Evolutionary conservation across 2,113 vertebrate genomes (phyloP).

Genomic region (Porphyrio hochstetteri): DNA sequence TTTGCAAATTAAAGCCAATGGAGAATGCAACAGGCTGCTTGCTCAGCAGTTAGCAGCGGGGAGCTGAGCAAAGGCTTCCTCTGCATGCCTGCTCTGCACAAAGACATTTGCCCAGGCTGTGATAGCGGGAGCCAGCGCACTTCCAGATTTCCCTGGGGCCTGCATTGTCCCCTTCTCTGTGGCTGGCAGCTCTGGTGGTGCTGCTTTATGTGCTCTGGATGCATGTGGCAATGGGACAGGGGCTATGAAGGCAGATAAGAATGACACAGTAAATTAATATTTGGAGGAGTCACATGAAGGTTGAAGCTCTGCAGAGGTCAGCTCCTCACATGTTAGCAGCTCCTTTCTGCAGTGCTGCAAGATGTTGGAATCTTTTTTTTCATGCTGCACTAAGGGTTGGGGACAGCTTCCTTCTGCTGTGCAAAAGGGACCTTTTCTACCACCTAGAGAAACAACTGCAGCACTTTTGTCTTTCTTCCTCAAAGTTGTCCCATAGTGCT

Average conservation of each 20-base stretch:
- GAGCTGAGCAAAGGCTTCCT: not conserved
- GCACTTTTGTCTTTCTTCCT: not conserved
- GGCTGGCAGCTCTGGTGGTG: not conserved
- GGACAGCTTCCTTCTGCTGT: not conserved
- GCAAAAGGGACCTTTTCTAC: not conserved
- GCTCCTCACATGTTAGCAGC: not conserved
- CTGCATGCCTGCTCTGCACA: not conserved
- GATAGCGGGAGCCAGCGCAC: not conserved
- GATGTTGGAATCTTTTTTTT: not conserved
- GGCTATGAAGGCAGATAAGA: not conserved
- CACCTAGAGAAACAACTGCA: not conserved
- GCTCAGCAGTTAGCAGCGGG: not conserved
- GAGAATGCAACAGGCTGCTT: slow-evolving; percentile 22
- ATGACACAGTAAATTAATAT: not conserved
- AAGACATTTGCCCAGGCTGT: not conserved
- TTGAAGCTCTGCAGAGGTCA: not conserved
- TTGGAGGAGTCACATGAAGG: not conserved
- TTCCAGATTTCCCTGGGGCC: not conserved
- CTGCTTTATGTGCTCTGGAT: not conserved
- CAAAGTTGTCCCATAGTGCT: not conserved
- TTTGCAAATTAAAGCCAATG: not conserved
- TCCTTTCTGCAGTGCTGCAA: not conserved
- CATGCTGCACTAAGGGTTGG: not conserved
- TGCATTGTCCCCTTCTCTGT: not conserved
- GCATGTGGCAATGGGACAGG: not conserved